Base-by-base conservation (phyloP, 2,113 vertebrate genomes). In the Sylvilagus bachmani region DNA sequence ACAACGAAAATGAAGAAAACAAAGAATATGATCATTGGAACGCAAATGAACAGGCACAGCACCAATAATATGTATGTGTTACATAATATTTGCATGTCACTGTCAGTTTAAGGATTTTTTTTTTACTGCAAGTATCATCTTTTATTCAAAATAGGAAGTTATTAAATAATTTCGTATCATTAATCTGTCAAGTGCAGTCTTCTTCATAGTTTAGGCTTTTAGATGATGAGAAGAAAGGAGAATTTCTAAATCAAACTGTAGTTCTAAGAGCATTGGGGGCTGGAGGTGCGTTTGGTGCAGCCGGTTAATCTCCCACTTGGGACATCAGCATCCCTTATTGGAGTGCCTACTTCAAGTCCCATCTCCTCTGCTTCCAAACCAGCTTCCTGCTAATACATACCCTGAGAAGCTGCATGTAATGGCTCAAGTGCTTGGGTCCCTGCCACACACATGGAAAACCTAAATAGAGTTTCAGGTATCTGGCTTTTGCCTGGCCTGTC, bases 121-220 rank as follows among this genome's bases (percentile, higher is more conserved):
- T 58, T 58, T 58, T 19, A 14, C 55, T 91, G 7, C 5, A 75
- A 55, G 9, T 58, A 14, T 90, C 84, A 64, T 93, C 61, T 89
- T 80, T 94, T 94, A 83, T 95, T 94, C 75, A 96, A 95, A 19
- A 94, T 75, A 91, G 21, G 36, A 92, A 44, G 12, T 62, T 90
- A 64, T 92, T 97, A 91, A 97, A 93, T 69, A 91, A 84, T 96
- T 97, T 97, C 80, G 93, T 12, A 70, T 92, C 89, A 94, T 97
- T 96, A 94, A 97, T 95, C 64, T 97, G 85, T 90, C 87, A 96
- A 93, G 16, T 36, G 69, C 33, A 80, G 49, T 67, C 74, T n/a
- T 95, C 85, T 95, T 95, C 21, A 90, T 94, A 58, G 14, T 5
- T 58, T 58, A 31, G 16, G 24, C 21, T 93, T 94, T 84, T 70